Base-by-base conservation (phyloP, 2,797 vertebrate genomes). In the Ptychobarbus kaznakovi region DNA sequence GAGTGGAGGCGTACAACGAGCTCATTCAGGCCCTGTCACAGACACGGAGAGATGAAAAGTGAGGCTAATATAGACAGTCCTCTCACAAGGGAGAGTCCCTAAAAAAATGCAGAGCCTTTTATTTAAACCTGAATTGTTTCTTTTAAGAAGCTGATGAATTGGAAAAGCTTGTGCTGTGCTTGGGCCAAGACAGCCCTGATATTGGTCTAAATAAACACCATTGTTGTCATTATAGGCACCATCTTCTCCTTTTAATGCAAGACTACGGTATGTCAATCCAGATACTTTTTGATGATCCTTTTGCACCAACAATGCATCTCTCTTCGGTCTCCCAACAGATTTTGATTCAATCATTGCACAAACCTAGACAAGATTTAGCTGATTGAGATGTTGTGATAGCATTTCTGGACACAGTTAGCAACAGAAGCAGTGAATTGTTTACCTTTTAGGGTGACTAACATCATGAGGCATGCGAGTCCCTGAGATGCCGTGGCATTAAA, bases 21-120 rank as follows among this genome's bases (percentile, higher is more conserved):
- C 86, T 90, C 87, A 83, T 90, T 89, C 86, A 88, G 77, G 22
- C 80, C 78, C 82, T 86, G 83, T 84, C 84, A 86, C 85, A 86
- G 80, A 83, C 85, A 89, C 46, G 81, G 77, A 86, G 81, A 87
- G 85, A 90, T 88, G 86, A 87, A 82, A 88, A 87, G 82, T 75
- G 70, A 89, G 65, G 80, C 70, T 83, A 85, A 83, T 73, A 83
- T 56, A 88, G 80, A 87, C 84, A 56, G 80, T 83, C 70, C 83
- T 68, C 81, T 74, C 83, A 81, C 32, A 51, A 86, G 80, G 12
- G 68, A 61, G 56, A 69, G 44, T 61, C 65, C 42, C 38, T 38
- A 10, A 32, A 82, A 82, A 58, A 72, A 82, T n/a, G 66, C 42
- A 70, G 51, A 51, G 44, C 63, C 79, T 69, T 66, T 80, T 80